phyloP scores from a whole-genome alignment of 2,888 invertebrate species.

The Dastarcus helophoroides region DNA sequence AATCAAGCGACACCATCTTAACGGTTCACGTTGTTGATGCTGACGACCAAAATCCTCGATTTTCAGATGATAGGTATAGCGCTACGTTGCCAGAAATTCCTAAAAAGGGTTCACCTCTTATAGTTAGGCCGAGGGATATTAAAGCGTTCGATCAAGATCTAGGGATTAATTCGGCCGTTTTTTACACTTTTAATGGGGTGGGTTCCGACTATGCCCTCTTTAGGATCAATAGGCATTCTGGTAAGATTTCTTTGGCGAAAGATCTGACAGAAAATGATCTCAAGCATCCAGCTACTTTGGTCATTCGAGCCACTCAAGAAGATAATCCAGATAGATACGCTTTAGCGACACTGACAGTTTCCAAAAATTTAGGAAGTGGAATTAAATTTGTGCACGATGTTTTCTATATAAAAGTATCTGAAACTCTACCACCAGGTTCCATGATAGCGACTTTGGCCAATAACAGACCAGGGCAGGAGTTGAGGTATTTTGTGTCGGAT shows the following conservation, averaged over 20 bases:
- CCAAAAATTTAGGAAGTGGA: slow-evolving; percentile 34
- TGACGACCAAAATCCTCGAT: slow-evolving; percentile 84
- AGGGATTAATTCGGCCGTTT: slow-evolving; percentile 64
- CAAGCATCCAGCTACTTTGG: slow-evolving; percentile 62
- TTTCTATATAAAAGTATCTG: slow-evolving; percentile 60
- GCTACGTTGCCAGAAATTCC: slow-evolving; percentile 54
- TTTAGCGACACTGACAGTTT: slow-evolving; percentile 66
- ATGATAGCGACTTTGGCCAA: slow-evolving; percentile 61
- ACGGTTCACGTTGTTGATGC: slow-evolving; percentile 75
- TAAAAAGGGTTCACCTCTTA: slow-evolving; percentile 50
- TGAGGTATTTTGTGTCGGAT: slow-evolving; percentile 67
- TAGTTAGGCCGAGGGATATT: slow-evolving; percentile 60
- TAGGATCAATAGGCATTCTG: slow-evolving; percentile 51
- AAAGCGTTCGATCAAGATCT: slow-evolving; percentile 70
- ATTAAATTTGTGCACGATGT: slow-evolving; percentile 57
- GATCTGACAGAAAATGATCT: slow-evolving; percentile 50
- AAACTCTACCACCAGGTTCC: slow-evolving; percentile 63
- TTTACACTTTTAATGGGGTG: slow-evolving; percentile 54
- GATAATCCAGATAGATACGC: slow-evolving; percentile 85
- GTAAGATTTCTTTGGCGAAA: slow-evolving; percentile 46
- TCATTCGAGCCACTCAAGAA: slow-evolving; percentile 60
- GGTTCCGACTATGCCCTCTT: slow-evolving; percentile 53
- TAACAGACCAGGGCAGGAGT: slow-evolving; percentile 49
- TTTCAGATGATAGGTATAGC: slow-evolving; percentile 55
- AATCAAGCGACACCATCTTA: slow-evolving; percentile 61